Percentiles rank a stretch among this genome's conserved stretches.
These are phyloP conservation scores for Pachyuromys duprasi DNA, from an alignment of 2,797 vertebrate species.

Conservation along the genomic window DNA sequence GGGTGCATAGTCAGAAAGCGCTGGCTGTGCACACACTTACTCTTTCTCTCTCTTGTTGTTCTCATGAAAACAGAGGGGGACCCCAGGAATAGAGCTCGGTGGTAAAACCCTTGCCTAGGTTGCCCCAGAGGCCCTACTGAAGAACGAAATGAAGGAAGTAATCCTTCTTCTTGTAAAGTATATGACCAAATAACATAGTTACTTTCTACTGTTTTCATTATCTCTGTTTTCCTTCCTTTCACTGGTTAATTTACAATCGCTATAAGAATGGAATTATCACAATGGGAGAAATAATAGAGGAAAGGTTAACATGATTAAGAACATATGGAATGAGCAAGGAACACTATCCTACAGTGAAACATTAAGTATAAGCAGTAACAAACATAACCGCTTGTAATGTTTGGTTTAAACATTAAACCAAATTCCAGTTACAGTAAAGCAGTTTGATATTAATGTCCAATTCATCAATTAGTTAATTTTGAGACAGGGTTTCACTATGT, in stretches of 20 bases:
- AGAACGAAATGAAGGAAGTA: neutral
- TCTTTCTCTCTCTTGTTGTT: neutral
- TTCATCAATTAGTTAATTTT: neutral
- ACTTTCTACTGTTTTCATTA: neutral
- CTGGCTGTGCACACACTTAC: neutral
- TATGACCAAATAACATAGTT: neutral
- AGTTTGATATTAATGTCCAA: neutral
- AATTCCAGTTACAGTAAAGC: neutral
- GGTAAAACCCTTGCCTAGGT: neutral
- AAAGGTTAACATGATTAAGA: constrained; percentile 17
- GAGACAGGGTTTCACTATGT: neutral
- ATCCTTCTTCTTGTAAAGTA: neutral
- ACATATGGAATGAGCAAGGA: neutral
- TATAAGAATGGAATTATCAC: neutral
- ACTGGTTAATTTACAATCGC: constrained; percentile 22
- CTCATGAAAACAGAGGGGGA: neutral
- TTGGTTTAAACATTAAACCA: neutral
- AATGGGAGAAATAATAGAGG: neutral
- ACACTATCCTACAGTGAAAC: neutral
- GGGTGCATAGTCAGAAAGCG: neutral
- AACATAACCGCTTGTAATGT: neutral
- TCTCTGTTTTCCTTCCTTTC: neutral
- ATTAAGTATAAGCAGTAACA: neutral
- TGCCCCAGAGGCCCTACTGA: neutral
- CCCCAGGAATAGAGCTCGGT: neutral